Evolutionary conservation across 1,140 invertebrate species (phyloP), one percentile per base, ranked within the genome.

Genomic region (Cepaea nemoralis): DNA sequence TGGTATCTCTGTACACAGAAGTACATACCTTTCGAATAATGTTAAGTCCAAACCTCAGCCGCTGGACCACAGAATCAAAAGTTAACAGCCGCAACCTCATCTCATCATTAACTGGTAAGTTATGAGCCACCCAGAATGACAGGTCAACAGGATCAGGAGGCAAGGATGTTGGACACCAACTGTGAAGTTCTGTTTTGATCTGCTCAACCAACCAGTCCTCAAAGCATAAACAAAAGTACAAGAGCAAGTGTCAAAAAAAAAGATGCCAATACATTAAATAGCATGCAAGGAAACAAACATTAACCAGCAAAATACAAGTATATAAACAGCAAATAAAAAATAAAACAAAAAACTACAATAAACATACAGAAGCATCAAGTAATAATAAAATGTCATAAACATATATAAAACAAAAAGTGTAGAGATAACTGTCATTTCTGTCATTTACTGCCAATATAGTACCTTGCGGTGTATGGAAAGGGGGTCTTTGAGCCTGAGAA

Each of bases 41-140:
- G 83, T 91, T 92, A 0, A 94, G 90, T 86, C 94, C 94, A 85
- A 93, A 94, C 85, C 94, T 92, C n/a, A 96, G 92, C 78, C 95
- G 92, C 83, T 94, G 93, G 86, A 94, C 93, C n/a, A 94, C 93
- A 88, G 93, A 94, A 90, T 95, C 93, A n/a, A 83, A 67, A 80
- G 89, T 90, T 63, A 96, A 92, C 42, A 96, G 89, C 80, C 91
- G 90, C 8, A 95, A 90, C 35, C 94, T 92, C 81, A 94, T 93
- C 63, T 91, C 90, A 84, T 95, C 93, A 85, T 94, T 92, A 73
- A 96, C 90, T 40, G 94, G 93, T 39, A 96, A 90, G 91, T 95
- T 95, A 83, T 94, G 94, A 63, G 94, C 94, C 66, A 95, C 93
- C 95, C 95, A 96, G 91, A 94, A 96, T 24, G 95, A 96, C 85